A percentile compares a stretch with the other conserved stretches of the same genome.
These are phyloP conservation scores for Psix sp. DNA, from an alignment of 1,140 invertebrate species.

Conservation along the genomic window DNA sequence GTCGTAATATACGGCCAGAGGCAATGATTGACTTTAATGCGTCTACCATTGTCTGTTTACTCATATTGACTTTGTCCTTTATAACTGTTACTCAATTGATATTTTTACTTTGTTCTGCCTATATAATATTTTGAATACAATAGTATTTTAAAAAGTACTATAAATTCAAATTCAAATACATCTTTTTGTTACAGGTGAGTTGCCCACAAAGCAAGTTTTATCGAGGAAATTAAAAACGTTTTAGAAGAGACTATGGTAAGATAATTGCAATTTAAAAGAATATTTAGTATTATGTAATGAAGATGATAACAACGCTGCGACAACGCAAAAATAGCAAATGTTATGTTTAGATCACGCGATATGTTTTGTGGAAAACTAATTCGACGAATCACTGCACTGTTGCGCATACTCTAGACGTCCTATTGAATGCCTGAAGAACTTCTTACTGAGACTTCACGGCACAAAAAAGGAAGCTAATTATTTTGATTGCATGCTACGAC, in stretches of 20 bases:
- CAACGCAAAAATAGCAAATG: too few relatives aligned
- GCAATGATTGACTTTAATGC: slow-evolving; percentile 60
- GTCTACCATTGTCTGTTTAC: slow-evolving; percentile 40
- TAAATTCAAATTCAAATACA: not conserved
- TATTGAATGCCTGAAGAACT: slow-evolving; percentile 12
- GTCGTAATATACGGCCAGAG: slow-evolving; percentile 60
- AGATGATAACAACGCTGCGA: too few relatives aligned
- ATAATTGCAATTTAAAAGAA: slow-evolving; percentile 29
- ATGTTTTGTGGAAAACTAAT: too few relatives aligned
- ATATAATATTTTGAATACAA: not conserved
- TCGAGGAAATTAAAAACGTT: slow-evolving; percentile 11
- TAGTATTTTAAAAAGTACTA: not conserved
- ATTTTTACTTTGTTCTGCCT: slow-evolving; percentile 5
- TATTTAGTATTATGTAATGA: slow-evolving; percentile 45
- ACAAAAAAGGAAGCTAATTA: slow-evolving; percentile 24
- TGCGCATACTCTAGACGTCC: slow-evolving; percentile 13
- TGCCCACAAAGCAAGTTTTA: slow-evolving; percentile 4
- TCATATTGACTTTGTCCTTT: slow-evolving; percentile 28
- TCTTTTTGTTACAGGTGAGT: slow-evolving; percentile 44
- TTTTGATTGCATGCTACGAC: slow-evolving; percentile 33
- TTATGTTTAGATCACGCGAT: too few relatives aligned
- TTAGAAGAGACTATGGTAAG: slow-evolving; percentile 2
- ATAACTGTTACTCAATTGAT: slow-evolving; percentile 10
- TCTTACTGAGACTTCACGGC: too few relatives aligned
- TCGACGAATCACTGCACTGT: too few relatives aligned